Evolutionary conservation across 53 echinoderm and acorn worm genomes (phyloP).

Genomic region (Henricia sp.): DNA sequence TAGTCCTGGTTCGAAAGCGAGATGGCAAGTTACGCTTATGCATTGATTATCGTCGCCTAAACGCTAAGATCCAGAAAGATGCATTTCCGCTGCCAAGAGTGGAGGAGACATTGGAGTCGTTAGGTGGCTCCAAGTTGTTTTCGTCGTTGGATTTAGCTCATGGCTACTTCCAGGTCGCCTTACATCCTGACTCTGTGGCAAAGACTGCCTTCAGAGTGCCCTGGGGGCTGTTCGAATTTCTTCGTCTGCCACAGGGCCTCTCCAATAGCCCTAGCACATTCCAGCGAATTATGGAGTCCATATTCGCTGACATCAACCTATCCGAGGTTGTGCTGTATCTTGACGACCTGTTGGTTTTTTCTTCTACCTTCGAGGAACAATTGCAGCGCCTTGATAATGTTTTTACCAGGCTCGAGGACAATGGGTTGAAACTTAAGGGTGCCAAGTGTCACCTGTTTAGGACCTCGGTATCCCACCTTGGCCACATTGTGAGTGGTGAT

Average conservation of each 20-base stretch:
- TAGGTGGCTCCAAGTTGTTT: constrained; percentile 59
- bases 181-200: constrained; percentile 50
- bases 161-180: constrained; percentile 64
- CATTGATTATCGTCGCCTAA: constrained; percentile 57
- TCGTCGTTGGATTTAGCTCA: constrained; percentile 63
- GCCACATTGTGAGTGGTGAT: constrained; percentile 50
- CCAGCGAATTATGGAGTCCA: constrained; percentile 56
- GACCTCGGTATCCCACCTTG: constrained; percentile 56
- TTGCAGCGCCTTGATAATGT: constrained; percentile 32
- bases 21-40: constrained; percentile 44
- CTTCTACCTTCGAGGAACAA: constrained; percentile 39
- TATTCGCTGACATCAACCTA: constrained; percentile 59
- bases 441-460: constrained; percentile 44
- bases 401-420: constrained; percentile 20
- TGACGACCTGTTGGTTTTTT: constrained; percentile 65
- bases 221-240: constrained; percentile 63
- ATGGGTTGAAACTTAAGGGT: constrained; percentile 67
- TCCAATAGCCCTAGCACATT: constrained; percentile 62
- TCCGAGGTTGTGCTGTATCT: constrained; percentile 55
- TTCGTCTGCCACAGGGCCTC: constrained; percentile 59
- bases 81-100: constrained; percentile 71
- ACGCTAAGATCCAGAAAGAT: constrained; percentile 31
- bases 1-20: constrained; percentile 59
- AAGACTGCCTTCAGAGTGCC: constrained; percentile 75
- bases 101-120: constrained; percentile 64